Evolutionary conservation across 2,797 vertebrate genomes (phyloP).

Genomic region (Neosilurus mollespiculum): DNA sequence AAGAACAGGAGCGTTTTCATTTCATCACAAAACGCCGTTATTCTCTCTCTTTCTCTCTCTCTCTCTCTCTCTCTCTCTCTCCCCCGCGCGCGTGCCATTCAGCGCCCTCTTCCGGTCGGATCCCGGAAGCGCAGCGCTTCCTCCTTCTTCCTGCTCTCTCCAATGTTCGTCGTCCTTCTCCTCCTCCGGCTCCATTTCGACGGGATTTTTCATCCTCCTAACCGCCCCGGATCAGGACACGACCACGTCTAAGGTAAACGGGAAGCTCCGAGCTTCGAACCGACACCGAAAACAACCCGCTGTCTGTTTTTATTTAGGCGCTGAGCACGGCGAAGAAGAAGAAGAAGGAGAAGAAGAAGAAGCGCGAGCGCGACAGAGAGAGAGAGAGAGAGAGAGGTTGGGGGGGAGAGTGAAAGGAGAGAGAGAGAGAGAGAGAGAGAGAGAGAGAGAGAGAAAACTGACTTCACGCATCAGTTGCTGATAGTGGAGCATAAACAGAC

Average conservation of each 20-base stretch:
- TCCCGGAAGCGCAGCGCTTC: constrained; percentile 66
- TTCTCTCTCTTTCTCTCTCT: background rate
- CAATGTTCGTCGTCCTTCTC: constrained; percentile 67
- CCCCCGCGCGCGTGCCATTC: constrained; percentile 37
- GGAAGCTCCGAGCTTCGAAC: constrained; percentile 58
- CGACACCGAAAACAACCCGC: constrained; percentile 59
- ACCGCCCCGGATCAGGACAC: constrained; percentile 75
- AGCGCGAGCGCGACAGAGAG: constrained; percentile 49
- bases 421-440: constrained; percentile 35
- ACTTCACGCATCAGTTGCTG: constrained; percentile 82
- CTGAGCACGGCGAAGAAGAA: constrained; percentile 57
- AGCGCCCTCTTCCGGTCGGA: constrained; percentile 71
- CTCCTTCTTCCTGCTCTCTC: constrained; percentile 67
- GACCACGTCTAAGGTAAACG: constrained; percentile 78
- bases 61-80: background rate
- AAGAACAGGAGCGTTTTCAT: background rate
- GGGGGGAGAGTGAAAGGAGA: too few species aligned
- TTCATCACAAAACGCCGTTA: background rate
- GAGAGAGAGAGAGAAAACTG: constrained; percentile 54
- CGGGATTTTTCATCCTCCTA: constrained; percentile 71
- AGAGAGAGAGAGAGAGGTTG: too few species aligned
- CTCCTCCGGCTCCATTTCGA: constrained; percentile 64
- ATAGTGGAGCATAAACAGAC: constrained; percentile 72
- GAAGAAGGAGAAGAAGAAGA: constrained; percentile 53
- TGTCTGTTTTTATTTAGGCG: constrained; percentile 74